Percentiles rank a stretch among this genome's conserved stretches.
Evolutionary conservation across 2,888 invertebrate species (phyloP).

Genomic region (Exephanes ischioxanthus): DNA sequence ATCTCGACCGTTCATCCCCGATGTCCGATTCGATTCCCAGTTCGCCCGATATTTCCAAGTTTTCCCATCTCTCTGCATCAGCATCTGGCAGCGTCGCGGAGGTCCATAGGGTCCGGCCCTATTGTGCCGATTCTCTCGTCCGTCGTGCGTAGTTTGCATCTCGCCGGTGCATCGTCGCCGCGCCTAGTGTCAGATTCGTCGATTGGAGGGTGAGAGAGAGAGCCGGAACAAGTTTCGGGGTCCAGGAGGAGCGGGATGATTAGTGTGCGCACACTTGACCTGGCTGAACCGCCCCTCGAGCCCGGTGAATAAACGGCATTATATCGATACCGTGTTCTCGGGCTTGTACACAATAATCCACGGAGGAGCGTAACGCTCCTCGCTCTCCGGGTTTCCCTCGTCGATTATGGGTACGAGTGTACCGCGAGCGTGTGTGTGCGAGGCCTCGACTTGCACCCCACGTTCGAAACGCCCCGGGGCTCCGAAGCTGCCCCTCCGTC

Average conservation of each 20-base stretch:
- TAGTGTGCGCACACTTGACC: conserved; percentile 83
- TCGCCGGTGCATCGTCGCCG: conserved; percentile 70
- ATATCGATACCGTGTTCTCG: conserved; percentile 78
- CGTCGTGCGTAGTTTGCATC: conserved; percentile 77
- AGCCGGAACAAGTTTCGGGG: conserved; percentile 32
- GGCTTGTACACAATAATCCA: conserved; percentile 42
- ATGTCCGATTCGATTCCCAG: conserved; percentile 7
- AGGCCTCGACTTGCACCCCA: conserved; percentile 42
- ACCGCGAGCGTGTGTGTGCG: background rate
- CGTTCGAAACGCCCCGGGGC: conserved; percentile 44
- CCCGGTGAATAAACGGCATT: conserved; percentile 76
- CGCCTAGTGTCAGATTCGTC: conserved; percentile 36
- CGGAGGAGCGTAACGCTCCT: conserved; percentile 33
- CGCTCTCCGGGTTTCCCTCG: conserved; percentile 18
- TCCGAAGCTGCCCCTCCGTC: conserved; percentile 13
- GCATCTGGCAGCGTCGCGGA: conserved; percentile 52
- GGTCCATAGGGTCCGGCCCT: conserved; percentile 1
- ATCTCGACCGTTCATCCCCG: background rate
- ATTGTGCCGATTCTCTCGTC: conserved; percentile 39
- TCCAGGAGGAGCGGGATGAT: conserved; percentile 75
- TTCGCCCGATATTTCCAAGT: background rate
- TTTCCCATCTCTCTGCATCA: conserved; percentile 9
- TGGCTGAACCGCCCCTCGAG: conserved; percentile 74
- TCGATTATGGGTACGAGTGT: background rate
- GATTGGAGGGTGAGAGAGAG: background rate